Percentiles rank a stretch among this genome's conserved stretches.
Conservation (phyloP, 2,113 vertebrate species). For the Cephalopterus ornatus region DNA sequence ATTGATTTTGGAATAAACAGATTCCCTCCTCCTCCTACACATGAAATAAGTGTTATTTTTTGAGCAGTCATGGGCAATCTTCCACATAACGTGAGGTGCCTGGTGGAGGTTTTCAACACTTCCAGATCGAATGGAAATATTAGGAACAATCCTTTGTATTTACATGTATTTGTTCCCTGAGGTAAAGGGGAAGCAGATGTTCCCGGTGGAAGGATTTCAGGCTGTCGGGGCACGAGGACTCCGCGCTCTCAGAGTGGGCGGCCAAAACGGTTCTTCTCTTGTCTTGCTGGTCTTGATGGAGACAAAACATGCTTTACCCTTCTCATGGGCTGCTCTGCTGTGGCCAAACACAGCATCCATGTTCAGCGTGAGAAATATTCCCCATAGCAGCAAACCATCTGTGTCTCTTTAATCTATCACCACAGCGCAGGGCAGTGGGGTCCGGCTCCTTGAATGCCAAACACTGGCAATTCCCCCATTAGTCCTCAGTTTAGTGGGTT, state of each 20-base stretch:
- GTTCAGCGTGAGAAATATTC: neutral
- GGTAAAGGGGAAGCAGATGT: conserved; percentile 24
- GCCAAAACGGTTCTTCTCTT: neutral
- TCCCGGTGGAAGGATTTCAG: neutral
- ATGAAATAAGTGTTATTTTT: conserved; percentile 59
- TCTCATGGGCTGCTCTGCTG: neutral
- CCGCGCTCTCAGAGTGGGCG: fast-evolving
- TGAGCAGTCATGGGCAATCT: conserved; percentile 24
- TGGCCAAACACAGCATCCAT: neutral
- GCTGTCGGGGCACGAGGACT: neutral
- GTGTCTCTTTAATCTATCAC: neutral
- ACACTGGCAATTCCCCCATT: neutral
- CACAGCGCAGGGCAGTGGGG: neutral
- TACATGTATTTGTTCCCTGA: neutral
- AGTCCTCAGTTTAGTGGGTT: neutral
- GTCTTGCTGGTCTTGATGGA: neutral
- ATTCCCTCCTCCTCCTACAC: conserved; percentile 42
- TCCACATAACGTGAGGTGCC: conserved; percentile 44
- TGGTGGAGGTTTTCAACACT: conserved; percentile 42
- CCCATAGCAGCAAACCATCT: neutral
- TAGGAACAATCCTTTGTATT: neutral
- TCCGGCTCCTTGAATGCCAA: neutral
- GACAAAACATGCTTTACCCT: neutral
- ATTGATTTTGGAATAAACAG: conserved; percentile 68
- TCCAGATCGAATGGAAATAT: conserved; percentile 38